Base-by-base conservation (phyloP, 2,797 vertebrate genomes). In the Pangasius macronema region DNA sequence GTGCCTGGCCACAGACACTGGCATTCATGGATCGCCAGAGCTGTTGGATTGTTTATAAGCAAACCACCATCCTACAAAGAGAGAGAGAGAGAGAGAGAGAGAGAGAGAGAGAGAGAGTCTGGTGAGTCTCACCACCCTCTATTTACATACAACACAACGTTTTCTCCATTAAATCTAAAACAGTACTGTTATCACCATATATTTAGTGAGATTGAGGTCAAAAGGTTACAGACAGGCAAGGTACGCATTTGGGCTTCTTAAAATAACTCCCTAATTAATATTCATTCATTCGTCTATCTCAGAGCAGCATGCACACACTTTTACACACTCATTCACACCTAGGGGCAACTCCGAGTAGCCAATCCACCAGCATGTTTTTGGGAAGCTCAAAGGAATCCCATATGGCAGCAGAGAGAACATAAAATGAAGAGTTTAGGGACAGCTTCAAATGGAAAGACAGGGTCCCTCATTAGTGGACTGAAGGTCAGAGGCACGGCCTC, bases 21-120 rank as follows among this genome's bases (percentile, higher is more conserved):
- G 89, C 96, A 98, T 92, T 99, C 98, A 0, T 99, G 98, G 90
- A 99, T 94, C 5, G 98, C 98, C 90, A 99, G 92, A 0, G 97
- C 97, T 2, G 97, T 97, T 88, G 98, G 98, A 90, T 99, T 99
- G 94, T 99, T 99, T 70, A 99, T 95, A 90, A 99, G 97, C 90
- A 99, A 94, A 86, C 98, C 98, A 89, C 98, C 98, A 84, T 99
- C 98, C 98, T 99, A 92, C 4, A 82, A 0, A 18, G 36, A 39
- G 67, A 63, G 57, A n/a, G 30, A 76, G 72, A 27, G 16, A 30
- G 18, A 55, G 10, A 36, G 2, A 36, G 36, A 39, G 39, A 82
- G 0, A 18, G 36, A 39, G 67, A 63, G 57, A n/a, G 30, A 76
- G 57, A 16, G 16, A 30, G 18, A 39, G 11, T 73, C 27, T n/a